A percentile compares a stretch with the other conserved stretches of the same genome.
phyloP scores from a whole-genome alignment of 1,140 invertebrate species.

The Melitaea cinxia region DNA sequence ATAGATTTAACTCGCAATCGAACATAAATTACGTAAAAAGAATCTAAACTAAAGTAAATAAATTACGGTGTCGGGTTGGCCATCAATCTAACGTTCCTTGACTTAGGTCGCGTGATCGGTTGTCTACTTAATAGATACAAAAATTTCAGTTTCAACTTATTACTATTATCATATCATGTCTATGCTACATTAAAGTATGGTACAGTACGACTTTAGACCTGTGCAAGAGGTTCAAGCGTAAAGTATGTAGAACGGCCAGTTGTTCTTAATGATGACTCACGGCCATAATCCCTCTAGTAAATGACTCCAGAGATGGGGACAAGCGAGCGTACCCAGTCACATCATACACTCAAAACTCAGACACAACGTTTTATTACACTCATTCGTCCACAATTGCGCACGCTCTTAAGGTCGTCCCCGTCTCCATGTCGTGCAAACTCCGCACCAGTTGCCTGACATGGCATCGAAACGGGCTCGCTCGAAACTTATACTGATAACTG shows the following conservation, averaged over 20 bases:
- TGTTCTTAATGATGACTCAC: slow-evolving; percentile 75
- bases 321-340: slow-evolving; percentile 71
- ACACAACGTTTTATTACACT: slow-evolving; percentile 44
- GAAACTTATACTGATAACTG: slow-evolving; percentile 69
- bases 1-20: slow-evolving; percentile 68
- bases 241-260: slow-evolving; percentile 76
- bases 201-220: slow-evolving; percentile 73
- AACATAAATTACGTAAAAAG: slow-evolving; percentile 78
- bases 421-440: slow-evolving; percentile 62
- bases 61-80: slow-evolving; percentile 80
- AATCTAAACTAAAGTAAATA: slow-evolving; percentile 77
- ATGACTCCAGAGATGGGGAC: slow-evolving; percentile 76
- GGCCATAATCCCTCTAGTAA: slow-evolving; percentile 68
- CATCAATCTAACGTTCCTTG: slow-evolving; percentile 76
- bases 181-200: slow-evolving; percentile 75
- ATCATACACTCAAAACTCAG: slow-evolving; percentile 46
- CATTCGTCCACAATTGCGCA: slow-evolving; percentile 70
- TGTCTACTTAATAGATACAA: slow-evolving; percentile 79
- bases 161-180: slow-evolving; percentile 73
- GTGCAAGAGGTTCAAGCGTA: slow-evolving; percentile 62
- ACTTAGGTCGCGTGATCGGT: slow-evolving; percentile 79
- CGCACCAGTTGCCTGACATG: slow-evolving; percentile 55
- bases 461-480: slow-evolving; percentile 51
- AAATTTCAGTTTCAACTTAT: slow-evolving; percentile 70
- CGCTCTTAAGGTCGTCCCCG: slow-evolving; percentile 78